Conservation (phyloP, 2,888 invertebrate genomes). For the Cordilura impudica region DNA sequence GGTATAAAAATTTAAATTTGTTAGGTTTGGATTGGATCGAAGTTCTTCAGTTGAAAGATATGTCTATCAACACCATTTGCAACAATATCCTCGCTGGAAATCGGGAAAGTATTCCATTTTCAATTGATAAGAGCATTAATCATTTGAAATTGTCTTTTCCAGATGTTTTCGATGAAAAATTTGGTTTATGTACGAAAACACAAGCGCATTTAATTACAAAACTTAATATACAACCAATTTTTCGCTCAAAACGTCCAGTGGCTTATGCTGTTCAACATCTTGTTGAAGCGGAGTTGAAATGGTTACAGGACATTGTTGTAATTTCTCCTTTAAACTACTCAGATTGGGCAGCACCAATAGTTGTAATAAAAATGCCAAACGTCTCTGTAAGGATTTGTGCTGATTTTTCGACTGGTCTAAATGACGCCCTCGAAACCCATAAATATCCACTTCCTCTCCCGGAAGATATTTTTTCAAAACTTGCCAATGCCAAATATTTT, state of each 20-base stretch:
- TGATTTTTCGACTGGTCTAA: constrained; percentile 61
- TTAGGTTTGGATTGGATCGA: constrained; percentile 47
- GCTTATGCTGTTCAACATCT: too few species aligned
- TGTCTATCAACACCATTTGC: constrained; percentile 26
- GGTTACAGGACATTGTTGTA: too few species aligned
- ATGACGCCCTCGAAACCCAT: constrained; percentile 50
- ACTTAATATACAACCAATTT: too few species aligned
- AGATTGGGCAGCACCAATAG: constrained; percentile 61
- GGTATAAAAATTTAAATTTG: constrained; percentile 15
- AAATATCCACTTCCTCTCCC: too few species aligned
- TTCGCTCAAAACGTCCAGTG: too few species aligned
- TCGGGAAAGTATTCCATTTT: neutral
- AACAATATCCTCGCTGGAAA: neutral
- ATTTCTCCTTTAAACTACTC: too few species aligned
- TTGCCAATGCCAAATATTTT: constrained; percentile 18
- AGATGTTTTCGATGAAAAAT: constrained; percentile 50
- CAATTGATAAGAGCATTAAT: neutral
- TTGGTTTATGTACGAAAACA: constrained; percentile 48
- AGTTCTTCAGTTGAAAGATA: constrained; percentile 21
- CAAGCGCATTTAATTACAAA: constrained; percentile 37
- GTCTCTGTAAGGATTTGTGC: constrained; percentile 59
- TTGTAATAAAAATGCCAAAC: constrained; percentile 55
- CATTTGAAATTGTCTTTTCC: constrained; percentile 38
- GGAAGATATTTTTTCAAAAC: too few species aligned
- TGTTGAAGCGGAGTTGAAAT: too few species aligned